phyloP scores from a whole-genome alignment of 2,113 vertebrate genomes.

The Dolichallabes microphthalmus region DNA sequence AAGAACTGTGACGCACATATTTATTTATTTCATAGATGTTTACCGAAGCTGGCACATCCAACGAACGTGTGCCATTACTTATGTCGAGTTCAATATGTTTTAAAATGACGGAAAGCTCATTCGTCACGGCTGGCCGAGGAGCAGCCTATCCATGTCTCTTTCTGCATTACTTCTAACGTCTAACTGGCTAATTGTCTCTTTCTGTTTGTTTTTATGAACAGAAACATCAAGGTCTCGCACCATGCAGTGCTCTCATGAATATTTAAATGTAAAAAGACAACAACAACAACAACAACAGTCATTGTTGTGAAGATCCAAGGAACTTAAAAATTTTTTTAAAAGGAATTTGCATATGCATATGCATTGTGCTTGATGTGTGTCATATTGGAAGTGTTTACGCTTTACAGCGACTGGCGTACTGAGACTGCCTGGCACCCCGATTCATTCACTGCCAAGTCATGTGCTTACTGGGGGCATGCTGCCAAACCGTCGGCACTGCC shows the following conservation, averaged over 20 bases:
- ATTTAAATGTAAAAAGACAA: slow-evolving; percentile 5
- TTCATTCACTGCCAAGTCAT: slow-evolving; percentile 34
- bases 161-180: background rate
- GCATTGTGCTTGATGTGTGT: background rate
- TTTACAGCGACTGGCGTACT: slow-evolving; percentile 22
- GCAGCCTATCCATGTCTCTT: background rate
- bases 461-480: slow-evolving; percentile 25
- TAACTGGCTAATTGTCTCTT: background rate
- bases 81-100: no score
- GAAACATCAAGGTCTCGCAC: slow-evolving; percentile 16
- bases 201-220: slow-evolving; percentile 11
- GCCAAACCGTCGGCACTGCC: slow-evolving; percentile 42
- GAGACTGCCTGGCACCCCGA: slow-evolving; percentile 40
- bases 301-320: background rate
- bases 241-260: slow-evolving; percentile 15
- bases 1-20: background rate
- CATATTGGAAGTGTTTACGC: background rate
- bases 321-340: background rate
- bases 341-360: background rate
- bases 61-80: background rate
- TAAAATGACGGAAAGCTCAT: background rate
- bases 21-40: background rate
- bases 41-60: background rate
- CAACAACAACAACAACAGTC: background rate
- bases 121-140: background rate